These are phyloP conservation scores for Lasioglossum leucozonium DNA, from an alignment of 2,888 invertebrate species.

Conservation along the genomic window DNA sequence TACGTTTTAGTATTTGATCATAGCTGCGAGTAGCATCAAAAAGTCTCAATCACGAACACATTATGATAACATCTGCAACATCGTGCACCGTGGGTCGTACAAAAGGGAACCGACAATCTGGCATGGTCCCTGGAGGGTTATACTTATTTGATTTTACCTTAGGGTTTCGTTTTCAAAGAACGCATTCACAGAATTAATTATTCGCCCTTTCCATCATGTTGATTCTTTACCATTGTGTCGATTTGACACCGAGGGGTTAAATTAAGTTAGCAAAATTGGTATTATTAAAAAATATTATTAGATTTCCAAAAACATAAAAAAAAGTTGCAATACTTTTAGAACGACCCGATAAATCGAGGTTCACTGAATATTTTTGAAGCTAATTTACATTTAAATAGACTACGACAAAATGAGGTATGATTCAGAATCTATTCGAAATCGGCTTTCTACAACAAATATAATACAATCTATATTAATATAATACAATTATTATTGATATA, in stretches of 20 bases:
- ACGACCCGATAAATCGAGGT: neutral
- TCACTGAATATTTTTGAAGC: neutral
- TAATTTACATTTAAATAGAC: neutral
- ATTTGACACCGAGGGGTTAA: neutral
- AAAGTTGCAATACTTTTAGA: neutral
- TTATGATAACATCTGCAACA: too few relatives aligned
- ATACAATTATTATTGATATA: neutral
- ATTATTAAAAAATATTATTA: too few relatives aligned
- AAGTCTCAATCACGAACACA: too few relatives aligned
- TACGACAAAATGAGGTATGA: neutral
- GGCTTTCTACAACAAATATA: neutral
- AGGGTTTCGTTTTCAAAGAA: too few relatives aligned
- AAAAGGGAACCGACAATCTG: neutral
- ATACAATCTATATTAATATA: too few relatives aligned
- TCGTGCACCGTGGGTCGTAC: too few relatives aligned
- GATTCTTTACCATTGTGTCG: neutral
- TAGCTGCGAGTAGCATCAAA: too few relatives aligned
- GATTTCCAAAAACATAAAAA: too few relatives aligned
- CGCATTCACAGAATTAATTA: neutral
- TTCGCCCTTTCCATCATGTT: neutral
- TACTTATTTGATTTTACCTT: neutral
- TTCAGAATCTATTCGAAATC: neutral
- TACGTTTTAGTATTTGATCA: too few relatives aligned
- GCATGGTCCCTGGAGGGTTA: neutral
- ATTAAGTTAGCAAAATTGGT: neutral